These are phyloP conservation scores for Drosophila watanabei DNA, from an alignment of 1,140 invertebrate species.

Conservation along the genomic window DNA sequence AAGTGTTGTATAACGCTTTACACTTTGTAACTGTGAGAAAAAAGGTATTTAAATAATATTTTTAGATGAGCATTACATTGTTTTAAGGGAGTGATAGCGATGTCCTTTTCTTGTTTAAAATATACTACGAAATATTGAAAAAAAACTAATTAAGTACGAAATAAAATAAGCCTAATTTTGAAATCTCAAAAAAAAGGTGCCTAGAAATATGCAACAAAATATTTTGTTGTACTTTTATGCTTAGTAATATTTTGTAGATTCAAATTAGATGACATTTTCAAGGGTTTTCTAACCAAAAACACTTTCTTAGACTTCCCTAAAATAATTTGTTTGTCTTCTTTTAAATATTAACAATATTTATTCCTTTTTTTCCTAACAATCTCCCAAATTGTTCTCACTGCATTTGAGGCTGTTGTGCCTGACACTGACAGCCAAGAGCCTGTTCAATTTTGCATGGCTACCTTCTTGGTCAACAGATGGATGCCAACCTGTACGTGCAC, in stretches of 20 bases:
- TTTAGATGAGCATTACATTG: neutral
- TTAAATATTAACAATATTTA: too few species aligned
- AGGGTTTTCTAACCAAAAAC: too few species aligned
- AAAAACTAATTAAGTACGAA: too few species aligned
- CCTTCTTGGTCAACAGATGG: constrained; percentile 51
- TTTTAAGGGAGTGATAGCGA: too few species aligned
- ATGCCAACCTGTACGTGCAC: constrained; percentile 14
- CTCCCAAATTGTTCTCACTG: constrained; percentile 5
- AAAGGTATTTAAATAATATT: neutral
- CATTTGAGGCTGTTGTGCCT: constrained; percentile 22
- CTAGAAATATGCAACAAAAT: neutral
- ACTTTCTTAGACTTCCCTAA: too few species aligned
- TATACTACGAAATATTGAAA: too few species aligned
- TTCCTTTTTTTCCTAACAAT: too few species aligned
- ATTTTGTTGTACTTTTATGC: too few species aligned
- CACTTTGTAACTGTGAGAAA: constrained; percentile 10
- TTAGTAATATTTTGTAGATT: too few species aligned
- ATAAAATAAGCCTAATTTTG: neutral
- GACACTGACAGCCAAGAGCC: constrained; percentile 37
- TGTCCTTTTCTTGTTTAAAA: too few species aligned
- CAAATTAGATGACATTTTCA: too few species aligned
- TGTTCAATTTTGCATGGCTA: constrained; percentile 52
- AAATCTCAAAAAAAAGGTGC: neutral
- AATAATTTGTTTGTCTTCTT: too few species aligned
- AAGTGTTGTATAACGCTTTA: constrained; percentile 19